Evolutionary conservation across 2,888 invertebrate species (phyloP).

Genomic region (Eustalomyia histrio): DNA sequence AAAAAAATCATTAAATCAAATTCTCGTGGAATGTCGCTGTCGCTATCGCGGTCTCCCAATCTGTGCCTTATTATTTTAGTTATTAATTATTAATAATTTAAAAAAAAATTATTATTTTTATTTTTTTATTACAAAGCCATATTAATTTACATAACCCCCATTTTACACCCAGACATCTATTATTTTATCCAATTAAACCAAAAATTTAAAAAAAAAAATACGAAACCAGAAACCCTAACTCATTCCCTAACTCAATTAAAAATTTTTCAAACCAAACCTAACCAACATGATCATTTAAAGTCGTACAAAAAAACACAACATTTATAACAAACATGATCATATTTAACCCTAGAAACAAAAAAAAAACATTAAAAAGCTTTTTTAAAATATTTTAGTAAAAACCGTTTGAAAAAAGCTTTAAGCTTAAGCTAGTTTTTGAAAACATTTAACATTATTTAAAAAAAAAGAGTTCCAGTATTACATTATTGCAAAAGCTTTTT

Average conservation of each 20-base stretch:
- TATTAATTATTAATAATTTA: constrained; percentile 44
- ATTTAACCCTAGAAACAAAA: constrained; percentile 16
- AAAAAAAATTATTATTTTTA: constrained; percentile 40
- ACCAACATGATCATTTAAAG: constrained; percentile 47
- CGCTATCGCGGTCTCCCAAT: constrained; percentile 81
- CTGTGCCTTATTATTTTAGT: constrained; percentile 76
- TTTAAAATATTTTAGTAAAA: constrained; percentile 15
- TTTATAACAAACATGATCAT: constrained; percentile 47
- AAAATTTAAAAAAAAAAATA: constrained; percentile 13
- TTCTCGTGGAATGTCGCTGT: constrained; percentile 80
- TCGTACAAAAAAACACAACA: constrained; percentile 7
- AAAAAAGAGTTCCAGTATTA: neutral
- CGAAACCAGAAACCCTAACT: constrained; percentile 39
- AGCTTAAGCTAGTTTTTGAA: neutral
- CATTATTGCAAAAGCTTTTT: constrained; percentile 20
- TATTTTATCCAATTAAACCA: constrained; percentile 20
- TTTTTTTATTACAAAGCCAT: constrained; percentile 30
- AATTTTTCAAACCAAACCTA: constrained; percentile 16
- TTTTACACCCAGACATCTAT: constrained; percentile 50
- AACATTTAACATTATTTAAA: constrained; percentile 21
- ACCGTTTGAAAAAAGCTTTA: constrained; percentile 31
- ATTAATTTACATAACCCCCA: constrained; percentile 50
- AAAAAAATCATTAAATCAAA: constrained; percentile 73
- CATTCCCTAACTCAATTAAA: constrained; percentile 40
- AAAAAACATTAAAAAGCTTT: constrained; percentile 23